phyloP scores from a whole-genome alignment of 2,888 invertebrate genomes.

The Augochlorella aurata region DNA sequence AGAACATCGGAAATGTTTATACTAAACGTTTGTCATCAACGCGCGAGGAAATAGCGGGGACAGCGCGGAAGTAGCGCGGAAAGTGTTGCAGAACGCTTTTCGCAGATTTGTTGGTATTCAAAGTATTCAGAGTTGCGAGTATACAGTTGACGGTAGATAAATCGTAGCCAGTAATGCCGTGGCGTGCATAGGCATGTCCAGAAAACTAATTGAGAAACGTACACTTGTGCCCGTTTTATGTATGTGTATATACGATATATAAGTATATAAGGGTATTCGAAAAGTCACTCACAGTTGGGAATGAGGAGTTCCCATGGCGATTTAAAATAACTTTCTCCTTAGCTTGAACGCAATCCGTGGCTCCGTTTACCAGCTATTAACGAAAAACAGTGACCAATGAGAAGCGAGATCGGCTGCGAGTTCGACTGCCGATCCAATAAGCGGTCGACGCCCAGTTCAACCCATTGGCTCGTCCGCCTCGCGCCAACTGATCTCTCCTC shows the following conservation, averaged over 20 bases:
- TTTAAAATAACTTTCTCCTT: no score
- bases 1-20: no score
- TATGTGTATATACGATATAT: not conserved
- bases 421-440: no score
- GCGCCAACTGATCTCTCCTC: no score
- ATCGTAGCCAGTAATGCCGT: conserved; percentile 19
- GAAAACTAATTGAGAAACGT: conserved; percentile 22
- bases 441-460: no score
- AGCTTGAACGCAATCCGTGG: no score
- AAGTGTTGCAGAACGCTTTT: conserved; percentile 6
- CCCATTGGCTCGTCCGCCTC: no score
- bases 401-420: no score
- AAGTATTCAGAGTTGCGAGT: conserved; percentile 26
- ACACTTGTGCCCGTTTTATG: conserved; percentile 12
- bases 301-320: no score
- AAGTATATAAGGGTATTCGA: not conserved
- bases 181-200: conserved; percentile 45
- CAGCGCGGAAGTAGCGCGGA: conserved; percentile 6
- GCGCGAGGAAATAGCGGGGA: not conserved
- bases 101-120: not conserved
- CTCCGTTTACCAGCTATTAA: no score
- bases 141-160: conserved; percentile 20
- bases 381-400: no score
- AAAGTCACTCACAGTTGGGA: no score
- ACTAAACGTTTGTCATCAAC: not conserved